Conservation (phyloP, 2,888 invertebrate genomes). For the Eueremaeus valkanovi region DNA sequence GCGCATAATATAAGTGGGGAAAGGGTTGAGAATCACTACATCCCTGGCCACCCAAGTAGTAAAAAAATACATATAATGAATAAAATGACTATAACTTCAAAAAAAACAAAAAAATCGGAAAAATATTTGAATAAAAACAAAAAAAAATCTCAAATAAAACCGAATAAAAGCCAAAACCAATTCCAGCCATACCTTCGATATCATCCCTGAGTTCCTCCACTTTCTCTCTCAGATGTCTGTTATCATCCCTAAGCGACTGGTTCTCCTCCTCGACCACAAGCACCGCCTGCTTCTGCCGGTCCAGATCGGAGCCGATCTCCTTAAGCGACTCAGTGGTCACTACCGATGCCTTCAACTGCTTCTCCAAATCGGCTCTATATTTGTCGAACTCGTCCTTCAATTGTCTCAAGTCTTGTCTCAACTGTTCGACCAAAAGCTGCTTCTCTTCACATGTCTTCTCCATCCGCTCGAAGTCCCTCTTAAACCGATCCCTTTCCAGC, state of each 20-base stretch:
- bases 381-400: constrained; percentile 41
- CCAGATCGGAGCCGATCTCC: constrained; percentile 41
- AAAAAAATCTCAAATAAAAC: not conserved
- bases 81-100: too few species aligned
- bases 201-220: constrained; percentile 37
- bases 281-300: constrained; percentile 39
- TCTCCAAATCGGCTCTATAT: constrained; percentile 41
- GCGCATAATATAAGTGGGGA: too few species aligned
- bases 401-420: constrained; percentile 34
- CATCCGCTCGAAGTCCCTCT: constrained; percentile 15
- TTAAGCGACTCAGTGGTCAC: constrained; percentile 38
- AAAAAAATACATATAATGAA: too few species aligned
- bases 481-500: constrained; percentile 33
- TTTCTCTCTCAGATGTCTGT: constrained; percentile 19
- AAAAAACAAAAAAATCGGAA: not conserved
- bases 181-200: constrained; percentile 41
- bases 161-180: not conserved
- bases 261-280: constrained; percentile 35
- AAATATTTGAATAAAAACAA: not conserved
- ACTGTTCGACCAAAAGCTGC: constrained; percentile 32
- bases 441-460: constrained; percentile 15
- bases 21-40: too few species aligned
- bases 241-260: constrained; percentile 34
- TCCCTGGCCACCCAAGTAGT: too few species aligned
- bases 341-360: constrained; percentile 37